Evolutionary conservation across 2,797 vertebrate genomes (phyloP), one percentile per base, ranked within the genome.

Genomic region (Garrulus glandarius): DNA sequence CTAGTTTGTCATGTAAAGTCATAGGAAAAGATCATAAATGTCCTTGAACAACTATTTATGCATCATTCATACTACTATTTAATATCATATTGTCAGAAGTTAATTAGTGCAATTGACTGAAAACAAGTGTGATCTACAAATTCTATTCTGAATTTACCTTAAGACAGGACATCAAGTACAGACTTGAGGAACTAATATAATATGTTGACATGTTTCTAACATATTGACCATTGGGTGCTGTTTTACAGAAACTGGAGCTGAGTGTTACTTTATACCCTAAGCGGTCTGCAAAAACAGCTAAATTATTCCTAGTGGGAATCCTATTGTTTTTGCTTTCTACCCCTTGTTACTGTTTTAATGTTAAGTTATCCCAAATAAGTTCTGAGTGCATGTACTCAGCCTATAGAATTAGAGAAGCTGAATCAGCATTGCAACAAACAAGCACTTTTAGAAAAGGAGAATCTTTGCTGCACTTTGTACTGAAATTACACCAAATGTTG

Each of bases 341-440:
- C 11, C 4, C 7, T 43, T 83, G 14, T 44, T 60, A 46, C 8
- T 29, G 17, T 71, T 88, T 84, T 71, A 53, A 13, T 24, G 10
- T 63, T 41, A 50, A 69, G 9, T 68, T 71, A 64, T 64, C 16
- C 29, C 14, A 50, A 81, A 75, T 44, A 47, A 44, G 1, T 13
- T 81, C 32, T 69, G 47, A 61, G 11, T 86, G 29, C 11, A 53
- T 50, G 12, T 75, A 18, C 15, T 49, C 23, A 34, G 2, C 15
- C 46, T 53, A 5, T 41, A 32, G 43, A 86, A 81, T 55, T 22
- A 82, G 69, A 83, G 23, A 65, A 87, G 41, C 50, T 93, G 91
- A 96, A 95, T 95, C 92, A 91, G 70, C 52, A 56, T 26, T 93
- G 47, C 67, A 90, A 80, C 77, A 93, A 89, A 69, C 23, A 75